Evolutionary conservation across 2,113 vertebrate species (phyloP), one percentile per base, ranked within the genome.

Genomic region (Megaceryle maxima): DNA sequence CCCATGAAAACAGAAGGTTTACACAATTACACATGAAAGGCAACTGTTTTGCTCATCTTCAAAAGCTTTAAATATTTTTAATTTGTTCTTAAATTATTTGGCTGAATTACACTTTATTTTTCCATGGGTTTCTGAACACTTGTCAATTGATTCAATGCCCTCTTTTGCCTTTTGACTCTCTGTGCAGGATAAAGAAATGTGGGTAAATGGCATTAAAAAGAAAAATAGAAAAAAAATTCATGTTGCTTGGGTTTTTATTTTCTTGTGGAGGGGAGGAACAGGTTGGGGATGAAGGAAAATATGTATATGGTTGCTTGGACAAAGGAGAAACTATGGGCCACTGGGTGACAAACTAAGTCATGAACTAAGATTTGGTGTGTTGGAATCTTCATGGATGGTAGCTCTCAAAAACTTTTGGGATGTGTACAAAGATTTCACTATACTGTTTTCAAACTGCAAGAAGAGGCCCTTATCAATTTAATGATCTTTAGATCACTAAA

Each of bases 61-160:
- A 44, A 48, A 51, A 85, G 76, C 7, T 46, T 56, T 75, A 48
- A 75, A 56, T 92, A 9, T 69, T 68, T 82, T 79, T 66, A 18
- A 44, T 83, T 88, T 74, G 44, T 88, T 35, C 19, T 31, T 77
- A 39, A 88, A 55, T 89, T 93, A 80, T 56, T 91, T 60, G 43
- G 46, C 16, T 70, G 75, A 81, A 59, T 84, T 84, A 41, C 35
- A 11, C 46, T 90, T 87, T 79, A 12, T 41, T 83, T 72, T 79
- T 84, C 70, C 31, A 31, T 66, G 59, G 56, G 48, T 28, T 80
- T 94, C 24, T 69, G 81, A 66, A 63, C 5, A 6, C 26, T 91
- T 68, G 73, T 63, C 6, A 56, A 0, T 88, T 57, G 64, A 66
- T 39, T 90, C 22, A 17, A 0, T 70, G 28, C 22, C 56, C 41